Base-by-base conservation (phyloP, 2,888 invertebrate genomes). In the Drosophila robusta region DNA sequence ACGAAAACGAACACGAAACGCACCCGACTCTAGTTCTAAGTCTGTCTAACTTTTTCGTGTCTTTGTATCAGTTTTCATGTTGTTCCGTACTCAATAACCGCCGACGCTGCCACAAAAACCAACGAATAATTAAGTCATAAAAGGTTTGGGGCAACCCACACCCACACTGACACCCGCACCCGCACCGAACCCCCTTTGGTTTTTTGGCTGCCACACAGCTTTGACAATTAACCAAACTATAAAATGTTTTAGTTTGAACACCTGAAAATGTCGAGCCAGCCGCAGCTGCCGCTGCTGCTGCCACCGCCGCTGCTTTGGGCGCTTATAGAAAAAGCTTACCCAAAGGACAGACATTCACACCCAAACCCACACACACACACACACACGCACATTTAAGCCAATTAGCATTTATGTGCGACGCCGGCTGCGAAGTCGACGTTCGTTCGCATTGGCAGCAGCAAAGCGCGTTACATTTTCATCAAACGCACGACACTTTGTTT, bases 401-500 rank as follows among this genome's bases (percentile, higher is more conserved):
- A 86, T 86, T 86, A 87, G 89, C 85, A 86, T 86, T 89, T 86
- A 86, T 86, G 87, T 86, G 87, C 74, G 86, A 55, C 78, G 75
- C 51, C 64, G 62, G 49, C 62, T 29, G 64, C 51, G 64, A 49
- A 34, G 51, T 7, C 34, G 58, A 32, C 52, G 38, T 32, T 22
- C 68, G 39, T 29, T 24, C 41, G 57, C 70, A 68, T 57, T 62
- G 66, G 69, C 74, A 65, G 61, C 75, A 67, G 64, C 75, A 70
- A 79, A 82, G 86, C 74, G 85, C 87, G 84, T 85, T 84, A 89
- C 89, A 87, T 87, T 85, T 85, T 89, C 85, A 89, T 85, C 87
- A 85, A 89, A 85, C 82, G 80, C 89, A 85, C 82, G 89, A 89
- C 89, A 85, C 85, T 85, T 89, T 85, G 89, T 85, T 85, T 85